These are phyloP conservation scores for Parapsyche elsis DNA, from an alignment of 1,140 invertebrate species.

Conservation along the genomic window DNA sequence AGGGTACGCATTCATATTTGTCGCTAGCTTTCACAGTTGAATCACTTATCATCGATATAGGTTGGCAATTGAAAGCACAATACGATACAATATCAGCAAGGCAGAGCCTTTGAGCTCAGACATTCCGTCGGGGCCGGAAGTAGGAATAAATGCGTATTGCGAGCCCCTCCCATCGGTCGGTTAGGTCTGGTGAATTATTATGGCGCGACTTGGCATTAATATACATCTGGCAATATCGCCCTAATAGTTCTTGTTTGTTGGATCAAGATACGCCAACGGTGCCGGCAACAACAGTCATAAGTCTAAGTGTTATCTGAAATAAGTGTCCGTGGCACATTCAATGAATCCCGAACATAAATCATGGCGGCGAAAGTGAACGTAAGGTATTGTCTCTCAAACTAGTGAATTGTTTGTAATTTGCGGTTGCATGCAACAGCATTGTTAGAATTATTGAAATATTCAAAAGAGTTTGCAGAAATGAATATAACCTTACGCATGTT, in stretches of 20 bases:
- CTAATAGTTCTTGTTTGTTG: conserved; percentile 46
- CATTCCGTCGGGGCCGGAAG: neutral
- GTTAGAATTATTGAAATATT: no score
- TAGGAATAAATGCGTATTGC: neutral
- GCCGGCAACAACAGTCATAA: conserved; percentile 43
- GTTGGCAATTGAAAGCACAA: neutral
- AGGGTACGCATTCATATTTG: no score
- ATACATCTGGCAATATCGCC: conserved; percentile 40
- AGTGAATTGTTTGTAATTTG: conserved; percentile 4
- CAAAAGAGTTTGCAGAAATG: no score
- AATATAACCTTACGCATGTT: no score
- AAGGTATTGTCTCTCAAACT: conserved; percentile 28
- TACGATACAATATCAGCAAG: neutral
- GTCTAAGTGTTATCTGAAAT: conserved; percentile 43
- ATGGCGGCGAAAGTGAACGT: conserved; percentile 18
- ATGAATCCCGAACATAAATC: conserved; percentile 35
- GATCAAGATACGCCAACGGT: conserved; percentile 37
- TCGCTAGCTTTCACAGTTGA: neutral
- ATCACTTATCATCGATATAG: neutral
- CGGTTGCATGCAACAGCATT: neutral
- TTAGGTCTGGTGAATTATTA: conserved; percentile 10
- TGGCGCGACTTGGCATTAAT: conserved; percentile 20
- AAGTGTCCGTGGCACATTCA: conserved; percentile 41
- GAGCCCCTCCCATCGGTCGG: conserved; percentile 4
- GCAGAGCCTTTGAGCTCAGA: neutral